Evolutionary conservation across 2,888 invertebrate genomes (phyloP).

Genomic region (Gerosis bhagava): DNA sequence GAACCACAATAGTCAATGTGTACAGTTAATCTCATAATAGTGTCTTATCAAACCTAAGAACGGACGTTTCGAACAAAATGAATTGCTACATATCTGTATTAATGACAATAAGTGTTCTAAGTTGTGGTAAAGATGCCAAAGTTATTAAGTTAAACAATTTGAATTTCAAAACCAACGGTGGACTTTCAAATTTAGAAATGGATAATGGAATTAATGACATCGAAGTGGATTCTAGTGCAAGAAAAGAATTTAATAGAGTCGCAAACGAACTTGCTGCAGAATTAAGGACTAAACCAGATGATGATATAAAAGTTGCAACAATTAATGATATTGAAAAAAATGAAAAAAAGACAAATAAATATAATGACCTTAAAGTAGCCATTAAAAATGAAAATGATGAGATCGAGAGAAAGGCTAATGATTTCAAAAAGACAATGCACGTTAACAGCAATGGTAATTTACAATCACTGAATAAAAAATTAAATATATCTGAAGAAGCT

Average conservation of each 20-base stretch:
- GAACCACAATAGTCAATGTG: slow-evolving; percentile 24
- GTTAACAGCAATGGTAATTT: no score
- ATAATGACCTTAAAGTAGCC: no score
- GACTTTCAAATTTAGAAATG: slow-evolving; percentile 7
- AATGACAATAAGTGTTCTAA: slow-evolving; percentile 1
- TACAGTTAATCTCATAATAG: slow-evolving; percentile 1
- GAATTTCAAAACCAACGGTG: slow-evolving; percentile 26
- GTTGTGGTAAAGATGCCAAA: slow-evolving; percentile 8
- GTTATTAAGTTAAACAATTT: slow-evolving; percentile 19
- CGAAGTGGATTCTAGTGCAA: slow-evolving; percentile 5
- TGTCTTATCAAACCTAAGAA: background rate
- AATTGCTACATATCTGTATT: slow-evolving; percentile 5
- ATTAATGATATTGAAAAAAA: slow-evolving; percentile 1
- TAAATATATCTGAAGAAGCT: slow-evolving; percentile 15
- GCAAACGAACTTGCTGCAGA: no score
- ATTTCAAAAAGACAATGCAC: no score
- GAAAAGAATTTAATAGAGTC: background rate
- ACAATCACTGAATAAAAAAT: background rate
- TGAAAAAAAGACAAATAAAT: background rate
- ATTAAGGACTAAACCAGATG: no score
- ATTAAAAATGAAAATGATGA: background rate
- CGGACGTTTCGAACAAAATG: slow-evolving; percentile 11
- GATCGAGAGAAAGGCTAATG: background rate
- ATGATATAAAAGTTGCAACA: background rate
- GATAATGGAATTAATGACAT: background rate